Base-by-base conservation (phyloP, 2,797 vertebrate species). In the Cynodonichthys magdalenae region DNA sequence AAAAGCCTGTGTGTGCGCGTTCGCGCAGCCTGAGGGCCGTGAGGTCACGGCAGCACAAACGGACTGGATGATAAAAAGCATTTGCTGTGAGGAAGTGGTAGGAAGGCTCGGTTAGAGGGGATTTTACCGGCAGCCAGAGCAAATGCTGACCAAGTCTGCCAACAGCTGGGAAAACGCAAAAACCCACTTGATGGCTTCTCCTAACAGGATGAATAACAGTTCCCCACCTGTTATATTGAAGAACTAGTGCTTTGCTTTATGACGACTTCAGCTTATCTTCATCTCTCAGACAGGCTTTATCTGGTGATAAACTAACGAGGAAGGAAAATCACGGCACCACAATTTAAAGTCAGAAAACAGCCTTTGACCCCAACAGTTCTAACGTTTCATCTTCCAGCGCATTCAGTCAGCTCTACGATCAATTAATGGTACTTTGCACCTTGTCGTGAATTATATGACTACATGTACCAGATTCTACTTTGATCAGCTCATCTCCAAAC, bases 41-140 rank as follows among this genome's bases (percentile, higher is more conserved):
- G 78, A 78, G 63, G 74, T 81, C 83, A 81, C 45, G 54, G 53
- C 52, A 46, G 57, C 50, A 66, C 59, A 78, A 83, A 86, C 62
- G 75, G 44, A 59, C 71, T 6, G 11, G 34, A 39, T 6, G 15
- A 66, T 79, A 53, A 79, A 59, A 77, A 73, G 61, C 24, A 47
- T 63, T 84, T 70, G 57, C 73, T 69, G 66, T 72, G 58, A 72
- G 48, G 39, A 42, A 68, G 49, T 69, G 58, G 63, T 54, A 51
- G 59, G 39, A 54, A 69, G 42, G 41, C 29, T 51, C 56, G 68
- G 63, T 64, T 58, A 46, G 51, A n/a, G 4, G 63, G 75, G 63
- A 61, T 78, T 71, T 66, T 14, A 61, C 72, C 54, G 46, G 53
- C 55, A 60, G 47, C 20, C 28, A 59, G 59, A 61, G 29, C n/a